Base-by-base conservation (phyloP, 1,140 invertebrate species). In the Microvelia longipes region DNA sequence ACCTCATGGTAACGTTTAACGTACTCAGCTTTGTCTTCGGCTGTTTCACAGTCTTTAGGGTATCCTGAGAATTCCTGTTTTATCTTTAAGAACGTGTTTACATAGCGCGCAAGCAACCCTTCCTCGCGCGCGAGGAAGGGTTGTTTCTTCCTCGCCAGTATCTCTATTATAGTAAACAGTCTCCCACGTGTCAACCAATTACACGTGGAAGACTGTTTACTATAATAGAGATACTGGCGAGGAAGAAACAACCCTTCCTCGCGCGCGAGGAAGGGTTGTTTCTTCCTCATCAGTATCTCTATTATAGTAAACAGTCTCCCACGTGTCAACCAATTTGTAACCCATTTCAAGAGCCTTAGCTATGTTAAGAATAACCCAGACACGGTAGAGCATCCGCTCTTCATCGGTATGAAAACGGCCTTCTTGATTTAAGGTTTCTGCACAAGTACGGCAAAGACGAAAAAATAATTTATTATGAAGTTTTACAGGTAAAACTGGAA, bases 151-250 rank as follows among this genome's bases (percentile, higher is more conserved):
- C n/a, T 28, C 70, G n/a, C 75, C 71, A 62, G 63, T 73, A 19
- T 69, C 66, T 1, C 50, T 67, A 19, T 50, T 50, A 19, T 50
- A 50, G 5, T 50, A 19, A 11, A 50, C 35, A 0, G 71, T 68
- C 65, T 77, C n/a, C 69, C 79, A 79, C 29, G 79, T 71, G 76
- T 78, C 81, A 19, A 81, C n/a, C n/a, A n/a, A n/a, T n/a, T n/a
- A n/a, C n/a, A n/a, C n/a, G n/a, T n/a, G n/a, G n/a, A n/a, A n/a
- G n/a, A n/a, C n/a, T n/a, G n/a, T n/a, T n/a, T n/a, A n/a, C n/a
- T n/a, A n/a, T n/a, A n/a, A n/a, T n/a, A n/a, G n/a, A n/a, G n/a
- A n/a, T n/a, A n/a, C n/a, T n/a, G n/a, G n/a, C n/a, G n/a, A n/a
- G n/a, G n/a, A n/a, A n/a, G n/a, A 69, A 80, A 78, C 13, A 80